These are phyloP conservation scores for Rotaria magnacalcarata DNA, from an alignment of 2,888 invertebrate genomes.

Conservation along the genomic window DNA sequence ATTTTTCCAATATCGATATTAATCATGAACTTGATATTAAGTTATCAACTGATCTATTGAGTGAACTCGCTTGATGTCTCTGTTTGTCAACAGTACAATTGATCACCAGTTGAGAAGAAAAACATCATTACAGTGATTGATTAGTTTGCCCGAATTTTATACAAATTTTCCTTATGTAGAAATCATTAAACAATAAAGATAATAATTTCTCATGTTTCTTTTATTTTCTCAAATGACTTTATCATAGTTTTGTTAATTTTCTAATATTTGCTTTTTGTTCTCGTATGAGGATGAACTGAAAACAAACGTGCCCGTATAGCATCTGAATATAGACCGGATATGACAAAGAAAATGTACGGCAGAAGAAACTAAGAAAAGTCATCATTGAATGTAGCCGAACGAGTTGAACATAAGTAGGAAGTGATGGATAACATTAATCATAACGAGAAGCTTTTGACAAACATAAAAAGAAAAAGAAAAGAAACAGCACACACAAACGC, in stretches of 20 bases:
- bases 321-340: slow-evolving; percentile 21
- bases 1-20: no score
- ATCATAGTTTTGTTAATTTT: neutral
- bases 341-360: neutral
- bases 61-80: no score
- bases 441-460: neutral
- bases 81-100: no score
- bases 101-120: no score
- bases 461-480: neutral
- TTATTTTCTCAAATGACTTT: neutral
- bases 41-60: no score
- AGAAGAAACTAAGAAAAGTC: neutral
- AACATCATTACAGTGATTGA: no score
- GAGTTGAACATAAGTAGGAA: neutral
- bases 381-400: neutral
- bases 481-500: neutral
- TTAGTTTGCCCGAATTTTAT: no score
- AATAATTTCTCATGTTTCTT: neutral
- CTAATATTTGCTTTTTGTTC: neutral
- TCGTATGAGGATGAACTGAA: neutral
- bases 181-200: no score
- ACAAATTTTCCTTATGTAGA: no score
- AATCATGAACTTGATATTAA: no score
- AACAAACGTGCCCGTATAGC: neutral
- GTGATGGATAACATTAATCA: neutral